Percentiles rank a stretch among this genome's conserved stretches.
Evolutionary conservation across 2,113 vertebrate genomes (phyloP).

Genomic region (Spilogale gracilis): DNA sequence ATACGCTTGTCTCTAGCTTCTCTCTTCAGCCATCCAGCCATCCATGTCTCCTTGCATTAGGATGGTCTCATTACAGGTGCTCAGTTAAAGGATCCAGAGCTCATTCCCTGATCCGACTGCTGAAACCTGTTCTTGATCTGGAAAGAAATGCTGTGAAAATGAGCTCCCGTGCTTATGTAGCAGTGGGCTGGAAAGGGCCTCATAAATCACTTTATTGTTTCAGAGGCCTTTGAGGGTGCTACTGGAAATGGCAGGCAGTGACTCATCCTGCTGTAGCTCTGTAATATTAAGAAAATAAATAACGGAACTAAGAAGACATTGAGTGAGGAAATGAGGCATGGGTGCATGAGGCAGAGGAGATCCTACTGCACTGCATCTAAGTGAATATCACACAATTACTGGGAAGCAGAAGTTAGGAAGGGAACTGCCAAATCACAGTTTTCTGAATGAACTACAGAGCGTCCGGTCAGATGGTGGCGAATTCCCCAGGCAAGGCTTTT

Average conservation of each 20-base stretch:
- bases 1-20: neutral
- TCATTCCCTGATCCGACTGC: neutral
- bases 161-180: conserved; percentile 82
- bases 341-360: conserved; percentile 84
- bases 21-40: neutral
- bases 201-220: conserved; percentile 91
- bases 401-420: conserved; percentile 71
- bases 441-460: conserved; percentile 74
- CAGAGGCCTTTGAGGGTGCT: conserved; percentile 88
- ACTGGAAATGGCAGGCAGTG: conserved; percentile 86
- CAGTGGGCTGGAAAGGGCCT: conserved; percentile 85
- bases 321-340: conserved; percentile 92
- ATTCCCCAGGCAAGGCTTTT: conserved; percentile 58
- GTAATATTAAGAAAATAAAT: conserved; percentile 91
- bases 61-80: neutral
- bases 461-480: neutral
- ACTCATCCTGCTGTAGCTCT: conserved; percentile 89
- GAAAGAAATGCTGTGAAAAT: conserved; percentile 88
- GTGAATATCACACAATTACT: conserved; percentile 81
- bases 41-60: neutral
- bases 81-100: neutral
- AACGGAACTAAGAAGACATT: conserved; percentile 89
- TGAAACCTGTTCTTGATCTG: conserved; percentile 84
- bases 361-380: conserved; percentile 75
- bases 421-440: conserved; percentile 65